These are phyloP conservation scores for Brachypodius melanocephalos DNA, from an alignment of 2,113 vertebrate genomes.

Conservation along the genomic window DNA sequence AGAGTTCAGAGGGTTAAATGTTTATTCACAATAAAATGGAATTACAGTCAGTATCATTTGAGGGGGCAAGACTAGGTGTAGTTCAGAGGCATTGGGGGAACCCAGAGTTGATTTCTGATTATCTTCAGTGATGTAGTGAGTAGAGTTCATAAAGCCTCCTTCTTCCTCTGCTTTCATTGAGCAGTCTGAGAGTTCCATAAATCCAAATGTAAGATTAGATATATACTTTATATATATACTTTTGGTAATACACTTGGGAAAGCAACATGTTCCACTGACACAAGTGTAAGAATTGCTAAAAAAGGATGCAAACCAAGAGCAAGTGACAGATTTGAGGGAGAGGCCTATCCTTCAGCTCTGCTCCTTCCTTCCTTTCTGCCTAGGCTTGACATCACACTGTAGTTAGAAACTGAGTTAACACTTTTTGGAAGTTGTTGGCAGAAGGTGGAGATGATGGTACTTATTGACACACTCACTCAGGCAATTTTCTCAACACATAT, in stretches of 20 bases:
- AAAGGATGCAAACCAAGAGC: background rate
- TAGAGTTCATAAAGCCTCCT: background rate
- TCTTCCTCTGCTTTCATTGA: background rate
- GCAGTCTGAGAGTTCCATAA: background rate
- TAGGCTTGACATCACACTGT: background rate
- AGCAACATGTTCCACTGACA: background rate
- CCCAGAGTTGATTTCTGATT: background rate
- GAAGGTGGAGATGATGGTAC: background rate
- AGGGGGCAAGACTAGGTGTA: background rate
- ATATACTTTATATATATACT: background rate
- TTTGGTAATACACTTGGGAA: background rate
- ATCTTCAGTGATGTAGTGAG: background rate
- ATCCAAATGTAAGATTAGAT: background rate
- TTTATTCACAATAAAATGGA: background rate
- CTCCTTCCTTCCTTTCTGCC: background rate
- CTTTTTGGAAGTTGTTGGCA: background rate
- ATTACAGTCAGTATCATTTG: background rate
- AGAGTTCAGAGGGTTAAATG: background rate
- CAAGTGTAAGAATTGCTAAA: background rate
- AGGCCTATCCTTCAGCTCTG: background rate
- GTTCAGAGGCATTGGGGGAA: background rate
- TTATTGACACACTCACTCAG: background rate
- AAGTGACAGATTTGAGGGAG: background rate
- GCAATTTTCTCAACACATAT: background rate
- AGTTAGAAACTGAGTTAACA: background rate